Evolutionary conservation across 1,140 invertebrate species (phyloP), one percentile per base, ranked within the genome.

Genomic region (Drosophila asahinai): DNA sequence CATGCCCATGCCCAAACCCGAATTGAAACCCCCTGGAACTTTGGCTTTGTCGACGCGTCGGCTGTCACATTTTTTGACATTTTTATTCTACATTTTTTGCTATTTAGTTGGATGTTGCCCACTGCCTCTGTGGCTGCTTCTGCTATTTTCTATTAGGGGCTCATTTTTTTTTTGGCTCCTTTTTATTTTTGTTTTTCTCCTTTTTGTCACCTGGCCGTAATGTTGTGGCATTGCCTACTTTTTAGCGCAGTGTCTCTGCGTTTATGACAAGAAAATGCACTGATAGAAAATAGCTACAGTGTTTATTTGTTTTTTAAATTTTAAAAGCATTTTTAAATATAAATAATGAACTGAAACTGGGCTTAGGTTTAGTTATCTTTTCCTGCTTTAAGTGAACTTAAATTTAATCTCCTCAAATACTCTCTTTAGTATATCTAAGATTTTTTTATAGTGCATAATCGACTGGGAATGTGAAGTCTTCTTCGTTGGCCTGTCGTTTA

Each of bases 41-140:
- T 65, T 65, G 71, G 40, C 83, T 67, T 81, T 64, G 81, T 65
- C 61, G 81, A 36, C 78, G 77, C 82, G 52, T 74, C 55, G 84
- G 66, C 81, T 90, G 84, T 90, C 81, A 84, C 78, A 89, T 81
- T 90, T 89, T 73, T 90, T 90, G 84, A 89, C 84, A 90, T 86
- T 90, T 90, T 91, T 90, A 90, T 90, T 86, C 76, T 17, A 89
- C 78, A 86, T 80, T 90, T 84, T 81, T 81, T 80, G 79, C 67
- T 87, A 71, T 82, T 84, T 86, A 76, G 81, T 74, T 80, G 78
- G 30, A 40, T 64, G 48, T 54, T 19, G 58, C 27, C 36, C 49
- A 48, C 47, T 51, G 25, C 19, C 52, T 33, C 52, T 55, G 52
- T 55, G 52, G 62, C 15, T 45, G 58, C 49, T 47, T 51, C 15